Evolutionary conservation across 2,797 vertebrate species (phyloP).

Genomic region (Myiotriccus ornatus): DNA sequence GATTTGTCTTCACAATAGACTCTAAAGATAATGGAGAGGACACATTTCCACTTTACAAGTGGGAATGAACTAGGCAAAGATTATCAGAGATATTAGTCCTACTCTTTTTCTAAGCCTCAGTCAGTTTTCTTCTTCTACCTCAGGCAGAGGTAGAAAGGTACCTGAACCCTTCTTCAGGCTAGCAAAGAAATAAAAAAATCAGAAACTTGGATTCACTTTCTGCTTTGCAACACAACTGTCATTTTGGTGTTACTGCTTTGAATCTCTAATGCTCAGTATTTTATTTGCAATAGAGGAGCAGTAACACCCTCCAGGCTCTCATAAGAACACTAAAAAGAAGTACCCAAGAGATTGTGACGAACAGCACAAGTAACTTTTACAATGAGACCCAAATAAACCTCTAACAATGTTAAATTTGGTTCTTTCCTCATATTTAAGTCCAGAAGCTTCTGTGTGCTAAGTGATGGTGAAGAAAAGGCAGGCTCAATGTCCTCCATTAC

Average conservation of each 20-base stretch:
- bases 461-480: background rate
- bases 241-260: background rate
- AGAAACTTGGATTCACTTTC: background rate
- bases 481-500: accelerated
- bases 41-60: background rate
- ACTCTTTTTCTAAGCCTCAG: background rate
- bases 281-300: background rate
- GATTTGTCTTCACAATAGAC: background rate
- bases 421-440: background rate
- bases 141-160: background rate
- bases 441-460: background rate
- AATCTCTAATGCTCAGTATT: background rate
- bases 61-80: background rate
- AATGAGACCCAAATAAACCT: background rate
- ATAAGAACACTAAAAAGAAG: background rate
- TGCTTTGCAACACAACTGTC: background rate
- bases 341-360: background rate
- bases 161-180: background rate
- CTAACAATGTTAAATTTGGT: background rate
- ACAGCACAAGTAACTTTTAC: background rate
- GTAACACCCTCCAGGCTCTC: background rate
- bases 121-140: background rate
- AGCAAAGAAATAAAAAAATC: background rate
- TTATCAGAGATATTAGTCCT: background rate
- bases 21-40: background rate